A percentile compares a stretch with the other conserved stretches of the same genome.
phyloP scores from a whole-genome alignment of 2,888 invertebrate species.

The Mongoloraphidia duomilia region DNA sequence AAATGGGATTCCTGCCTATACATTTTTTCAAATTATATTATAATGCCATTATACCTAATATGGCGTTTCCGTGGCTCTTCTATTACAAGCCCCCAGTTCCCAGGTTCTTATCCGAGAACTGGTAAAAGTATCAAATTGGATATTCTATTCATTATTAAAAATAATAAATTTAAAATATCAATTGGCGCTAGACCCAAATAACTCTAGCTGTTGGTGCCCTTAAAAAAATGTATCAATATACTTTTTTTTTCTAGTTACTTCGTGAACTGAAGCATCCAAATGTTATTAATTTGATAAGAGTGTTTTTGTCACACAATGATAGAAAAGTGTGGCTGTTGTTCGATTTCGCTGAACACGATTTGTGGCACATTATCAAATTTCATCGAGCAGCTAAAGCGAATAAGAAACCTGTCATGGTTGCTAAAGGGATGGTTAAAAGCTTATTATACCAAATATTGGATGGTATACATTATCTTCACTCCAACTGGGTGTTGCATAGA shows the following conservation, averaged over 20 bases:
- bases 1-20: too few relatives aligned
- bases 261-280: constrained; percentile 93
- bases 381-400: constrained; percentile 95
- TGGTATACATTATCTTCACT: constrained; percentile 97
- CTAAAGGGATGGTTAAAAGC: constrained; percentile 96
- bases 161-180: too few relatives aligned
- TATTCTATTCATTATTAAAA: too few relatives aligned
- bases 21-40: too few relatives aligned
- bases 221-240: not conserved
- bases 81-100: too few relatives aligned
- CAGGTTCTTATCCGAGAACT: too few relatives aligned
- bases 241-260: constrained; percentile 52
- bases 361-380: constrained; percentile 99
- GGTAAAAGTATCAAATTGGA: too few relatives aligned
- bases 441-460: constrained; percentile 94
- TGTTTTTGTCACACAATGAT: constrained; percentile 92
- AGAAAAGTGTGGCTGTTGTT: constrained; percentile 94
- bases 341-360: constrained; percentile 97
- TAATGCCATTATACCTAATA: too few relatives aligned
- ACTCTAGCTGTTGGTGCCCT: not conserved
- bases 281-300: constrained; percentile 90
- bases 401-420: constrained; percentile 90
- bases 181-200: not conserved
- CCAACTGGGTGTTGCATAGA: constrained; percentile 97
- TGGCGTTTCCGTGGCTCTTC: too few relatives aligned